Base-by-base conservation (phyloP, 1,140 invertebrate species). In the Chionoecetes opilio region DNA sequence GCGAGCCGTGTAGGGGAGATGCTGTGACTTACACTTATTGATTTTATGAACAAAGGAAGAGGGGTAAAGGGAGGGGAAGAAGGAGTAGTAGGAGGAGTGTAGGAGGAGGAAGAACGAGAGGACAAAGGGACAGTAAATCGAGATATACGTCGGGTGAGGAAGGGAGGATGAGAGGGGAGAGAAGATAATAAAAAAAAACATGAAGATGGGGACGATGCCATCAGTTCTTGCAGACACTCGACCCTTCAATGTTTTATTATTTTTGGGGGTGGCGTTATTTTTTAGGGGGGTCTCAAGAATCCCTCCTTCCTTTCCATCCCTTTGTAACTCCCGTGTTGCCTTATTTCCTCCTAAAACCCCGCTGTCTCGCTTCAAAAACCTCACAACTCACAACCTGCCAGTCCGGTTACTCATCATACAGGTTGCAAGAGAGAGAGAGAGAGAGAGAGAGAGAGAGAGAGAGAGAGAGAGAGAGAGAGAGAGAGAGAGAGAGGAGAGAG, bases 71-170 rank as follows among this genome's bases (percentile, higher is more conserved):
- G 63, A 75, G 63, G 63, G 63, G 63, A 75, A 75, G 63, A 75
- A 75, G 63, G 21, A n/a, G 63, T 5, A 75, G 63, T 17, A 75
- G 63, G 21, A 75, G 63, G 21, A 75, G 63, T 14, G 53, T 3
- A 75, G 63, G 63, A 75, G 63, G 63, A 75, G 63, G 21, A 75
- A 26, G 63, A 21, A n/a, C 21, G 63, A 75, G 63, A 75, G 63
- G 63, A 75, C 63, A 75, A 75, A 75, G 63, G 63, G 63, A 75
- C 63, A 75, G 63, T 75, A 75, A 75, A 75, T 75, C 63, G 63
- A 75, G 63, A 75, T 75, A 75, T 75, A 75, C 63, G 63, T 75
- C 63, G 63, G 63, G 63, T 75, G 63, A 75, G 63, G 63, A 75
- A 75, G 63, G 63, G 63, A 75, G n/a, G 63, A 75, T 75, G 63